Percentiles rank a stretch among this genome's conserved stretches.
These are phyloP conservation scores for Falco biarmicus DNA, from an alignment of 2,797 vertebrate genomes.

Conservation along the genomic window DNA sequence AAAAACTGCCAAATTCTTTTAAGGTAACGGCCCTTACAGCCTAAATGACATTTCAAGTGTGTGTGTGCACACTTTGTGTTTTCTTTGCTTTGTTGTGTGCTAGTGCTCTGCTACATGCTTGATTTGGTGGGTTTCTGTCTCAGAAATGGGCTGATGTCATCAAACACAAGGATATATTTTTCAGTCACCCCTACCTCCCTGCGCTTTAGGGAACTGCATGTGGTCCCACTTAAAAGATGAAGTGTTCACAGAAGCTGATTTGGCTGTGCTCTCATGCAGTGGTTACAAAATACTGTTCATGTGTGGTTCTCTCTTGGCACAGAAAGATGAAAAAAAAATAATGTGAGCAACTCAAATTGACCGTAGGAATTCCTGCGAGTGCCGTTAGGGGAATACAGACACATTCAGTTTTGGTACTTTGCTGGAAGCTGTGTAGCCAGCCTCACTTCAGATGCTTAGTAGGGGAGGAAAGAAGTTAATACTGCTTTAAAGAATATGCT, in stretches of 20 bases:
- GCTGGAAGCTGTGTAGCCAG: not conserved
- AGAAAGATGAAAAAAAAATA: not conserved
- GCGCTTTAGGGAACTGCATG: not conserved
- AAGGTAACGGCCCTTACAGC: constrained; percentile 71
- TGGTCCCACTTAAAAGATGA: not conserved
- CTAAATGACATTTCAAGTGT: not conserved
- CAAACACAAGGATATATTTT: not conserved
- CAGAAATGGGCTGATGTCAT: not conserved
- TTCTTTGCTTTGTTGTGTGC: not conserved
- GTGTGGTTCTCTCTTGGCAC: not conserved
- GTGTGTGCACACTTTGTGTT: not conserved
- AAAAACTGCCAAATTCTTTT: constrained; percentile 74
- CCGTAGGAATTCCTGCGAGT: not conserved
- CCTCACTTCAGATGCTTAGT: not conserved
- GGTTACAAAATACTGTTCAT: not conserved
- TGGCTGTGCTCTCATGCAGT: not conserved
- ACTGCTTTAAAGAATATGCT: not conserved
- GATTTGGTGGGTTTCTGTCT: not conserved
- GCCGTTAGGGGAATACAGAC: not conserved
- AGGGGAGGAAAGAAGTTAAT: not conserved
- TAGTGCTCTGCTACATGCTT: not conserved
- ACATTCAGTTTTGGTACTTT: rapidly evolving
- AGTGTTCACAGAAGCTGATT: not conserved
- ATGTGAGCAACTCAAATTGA: not conserved
- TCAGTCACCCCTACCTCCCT: not conserved